A percentile compares a stretch with the other conserved stretches of the same genome.
Evolutionary conservation across 2,113 vertebrate genomes (phyloP).

Genomic region (Coptodon bakossiorum): DNA sequence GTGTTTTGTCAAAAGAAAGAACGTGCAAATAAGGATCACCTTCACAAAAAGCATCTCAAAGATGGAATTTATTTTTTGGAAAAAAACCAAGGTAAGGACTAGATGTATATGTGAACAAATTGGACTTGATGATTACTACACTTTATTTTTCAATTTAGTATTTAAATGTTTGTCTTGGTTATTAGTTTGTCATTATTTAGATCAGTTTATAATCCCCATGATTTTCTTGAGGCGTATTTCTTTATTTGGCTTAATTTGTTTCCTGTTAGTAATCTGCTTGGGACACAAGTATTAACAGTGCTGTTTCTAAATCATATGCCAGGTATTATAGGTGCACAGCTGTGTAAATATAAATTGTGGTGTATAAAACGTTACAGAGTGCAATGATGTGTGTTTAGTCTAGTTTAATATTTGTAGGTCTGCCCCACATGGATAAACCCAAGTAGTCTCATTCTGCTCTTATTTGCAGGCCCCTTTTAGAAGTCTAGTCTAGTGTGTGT

Average conservation of each 20-base stretch:
- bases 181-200: background rate
- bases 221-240: rapidly evolving
- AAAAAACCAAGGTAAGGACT: background rate
- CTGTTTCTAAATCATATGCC: background rate
- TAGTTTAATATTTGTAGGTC: background rate
- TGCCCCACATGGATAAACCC: background rate
- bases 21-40: background rate
- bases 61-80: background rate
- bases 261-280: background rate
- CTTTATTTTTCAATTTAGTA: background rate
- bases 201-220: background rate
- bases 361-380: background rate
- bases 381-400: background rate
- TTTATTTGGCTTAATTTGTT: background rate
- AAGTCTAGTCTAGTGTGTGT: background rate
- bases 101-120: background rate
- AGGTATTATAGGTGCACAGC: background rate
- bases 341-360: rapidly evolving
- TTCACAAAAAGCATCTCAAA: background rate
- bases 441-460: rapidly evolving
- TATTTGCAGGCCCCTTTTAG: background rate
- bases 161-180: background rate
- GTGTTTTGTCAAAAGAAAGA: background rate
- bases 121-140: background rate
- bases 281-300: rapidly evolving